Evolutionary conservation across 2,113 vertebrate species (phyloP).

Genomic region (Nesogale talazaci): DNA sequence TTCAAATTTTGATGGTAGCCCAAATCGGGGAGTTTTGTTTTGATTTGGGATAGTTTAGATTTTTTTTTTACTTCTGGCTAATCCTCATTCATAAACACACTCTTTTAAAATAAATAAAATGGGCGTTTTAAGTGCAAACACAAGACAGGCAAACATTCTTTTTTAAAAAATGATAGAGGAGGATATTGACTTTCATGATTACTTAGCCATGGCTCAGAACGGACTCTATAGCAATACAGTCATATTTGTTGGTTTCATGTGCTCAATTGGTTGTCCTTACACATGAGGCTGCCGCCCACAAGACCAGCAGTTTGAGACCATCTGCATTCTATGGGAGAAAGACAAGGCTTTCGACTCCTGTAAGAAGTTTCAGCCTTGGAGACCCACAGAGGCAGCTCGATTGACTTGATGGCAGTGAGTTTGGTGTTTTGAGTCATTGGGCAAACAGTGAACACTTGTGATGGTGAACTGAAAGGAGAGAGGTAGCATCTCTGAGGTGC

Average conservation of each 20-base stretch:
- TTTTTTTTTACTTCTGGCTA: conserved; percentile 24
- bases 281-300: no score
- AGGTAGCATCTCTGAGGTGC: not conserved
- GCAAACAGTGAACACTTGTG: not conserved
- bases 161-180: conserved; percentile 3
- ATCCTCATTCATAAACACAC: conserved; percentile 8
- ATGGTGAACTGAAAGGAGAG: not conserved
- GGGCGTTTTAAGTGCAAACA: not conserved
- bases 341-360: no score
- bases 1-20: not conserved
- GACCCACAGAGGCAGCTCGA: no score
- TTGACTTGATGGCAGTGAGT: no score
- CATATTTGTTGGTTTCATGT: not conserved
- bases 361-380: no score
- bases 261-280: not conserved
- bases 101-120: conserved; percentile 32
- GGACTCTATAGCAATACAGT: no score
- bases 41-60: not conserved
- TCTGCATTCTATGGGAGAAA: no score
- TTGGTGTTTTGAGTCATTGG: not conserved
- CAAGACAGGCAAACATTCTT: not conserved
- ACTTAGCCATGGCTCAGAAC: not conserved
- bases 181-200: not conserved
- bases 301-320: no score
- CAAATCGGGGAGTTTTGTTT: conserved; percentile 38